Evolutionary conservation across 1,140 invertebrate genomes (phyloP), one percentile per base, ranked within the genome.

Genomic region (Dolichoris vasculosae): DNA sequence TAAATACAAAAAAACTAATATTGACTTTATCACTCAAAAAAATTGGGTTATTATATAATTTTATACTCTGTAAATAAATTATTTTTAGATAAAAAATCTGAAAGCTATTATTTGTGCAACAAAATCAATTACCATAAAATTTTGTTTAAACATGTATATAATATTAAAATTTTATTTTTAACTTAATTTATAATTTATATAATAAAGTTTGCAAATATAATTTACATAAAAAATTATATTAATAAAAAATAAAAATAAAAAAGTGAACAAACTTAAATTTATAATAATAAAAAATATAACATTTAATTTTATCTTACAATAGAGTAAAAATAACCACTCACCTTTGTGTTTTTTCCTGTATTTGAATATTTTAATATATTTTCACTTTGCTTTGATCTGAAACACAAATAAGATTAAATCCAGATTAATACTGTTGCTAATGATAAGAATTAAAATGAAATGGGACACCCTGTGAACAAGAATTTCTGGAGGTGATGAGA

Each of bases 401-500:
- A 91, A 91, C 80, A 89, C 80, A 83, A 88, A 87, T 48, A 86
- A n/a, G 67, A 88, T 38, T 35, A 64, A 76, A 71, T 55, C 84
- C 78, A 78, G 46, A 86, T 63, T 87, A 85, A 26, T 40, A 15
- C 1, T 20, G 32, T 0, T 30, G 13, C 13, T 64, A 81, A 82
- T 83, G 69, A 35, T 48, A 86, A 82, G 63, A 30, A 15, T 59
- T 26, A 35, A 64, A 86, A 86, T 77, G 35, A 67, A 80, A 82
- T 48, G 38, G 59, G 79, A 85, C 78, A 86, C 64, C 80, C 86
- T 82, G 67, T 76, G 86, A 86, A 51, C 77, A 87, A 87, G 63
- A 90, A 87, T 84, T 88, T 40, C 87, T 87, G 89, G 90, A 89
- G 89, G 89, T 90, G 90, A 90, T 89, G 90, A 90, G 90, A 90